A percentile compares a stretch with the other conserved stretches of the same genome.
These are phyloP conservation scores for Taenaris catops DNA, from an alignment of 2,888 invertebrate species.

Conservation along the genomic window DNA sequence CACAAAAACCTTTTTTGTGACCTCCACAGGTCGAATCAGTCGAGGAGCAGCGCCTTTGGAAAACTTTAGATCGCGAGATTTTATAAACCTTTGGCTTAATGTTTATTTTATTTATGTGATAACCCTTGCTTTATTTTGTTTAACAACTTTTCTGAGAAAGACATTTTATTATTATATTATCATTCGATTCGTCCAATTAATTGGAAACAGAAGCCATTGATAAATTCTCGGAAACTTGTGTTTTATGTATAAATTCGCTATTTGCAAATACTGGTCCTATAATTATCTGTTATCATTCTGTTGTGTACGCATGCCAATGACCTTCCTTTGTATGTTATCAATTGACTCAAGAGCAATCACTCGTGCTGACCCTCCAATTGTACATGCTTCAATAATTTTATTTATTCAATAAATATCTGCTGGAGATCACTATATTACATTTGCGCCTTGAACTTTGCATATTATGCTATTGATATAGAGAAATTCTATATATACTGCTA, in stretches of 20 bases:
- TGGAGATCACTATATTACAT: too few relatives aligned
- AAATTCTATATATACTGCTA: too few relatives aligned
- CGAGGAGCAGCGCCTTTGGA: conserved; percentile 15
- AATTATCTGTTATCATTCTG: conserved; percentile 19
- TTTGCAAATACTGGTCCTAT: conserved; percentile 11
- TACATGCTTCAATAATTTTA: conserved; percentile 6
- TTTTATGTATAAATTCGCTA: conserved; percentile 15
- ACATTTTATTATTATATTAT: background rate
- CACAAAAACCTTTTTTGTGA: conserved; percentile 15
- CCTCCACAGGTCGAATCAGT: conserved; percentile 18
- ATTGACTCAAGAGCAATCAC: conserved; percentile 8
- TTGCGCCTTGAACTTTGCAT: too few relatives aligned
- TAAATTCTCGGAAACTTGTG: conserved; percentile 15
- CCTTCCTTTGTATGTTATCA: conserved; percentile 20
- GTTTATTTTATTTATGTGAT: too few relatives aligned
- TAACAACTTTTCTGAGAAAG: background rate
- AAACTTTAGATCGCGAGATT: too few relatives aligned
- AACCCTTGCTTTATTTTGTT: too few relatives aligned
- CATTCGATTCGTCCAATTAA: background rate
- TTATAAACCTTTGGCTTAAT: too few relatives aligned
- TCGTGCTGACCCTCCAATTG: conserved; percentile 6
- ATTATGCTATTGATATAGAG: too few relatives aligned
- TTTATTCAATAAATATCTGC: conserved; percentile 16
- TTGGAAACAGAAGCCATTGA: conserved; percentile 2
- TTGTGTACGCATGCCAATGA: conserved; percentile 24